These are phyloP conservation scores for Bradypus variegatus DNA, from an alignment of 2,797 vertebrate species.

Conservation along the genomic window DNA sequence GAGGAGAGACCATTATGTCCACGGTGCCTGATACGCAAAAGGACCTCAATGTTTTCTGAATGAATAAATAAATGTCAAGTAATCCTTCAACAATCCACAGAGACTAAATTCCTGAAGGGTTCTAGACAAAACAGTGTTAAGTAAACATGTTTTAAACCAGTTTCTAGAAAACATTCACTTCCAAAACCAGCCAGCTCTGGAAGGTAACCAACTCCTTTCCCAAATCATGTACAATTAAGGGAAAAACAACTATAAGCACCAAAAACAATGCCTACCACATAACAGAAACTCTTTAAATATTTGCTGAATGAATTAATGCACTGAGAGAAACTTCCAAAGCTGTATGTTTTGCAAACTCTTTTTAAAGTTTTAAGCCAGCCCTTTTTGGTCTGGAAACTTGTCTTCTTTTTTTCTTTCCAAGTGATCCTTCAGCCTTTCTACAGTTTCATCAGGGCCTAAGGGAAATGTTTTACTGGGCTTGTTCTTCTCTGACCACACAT, in stretches of 20 bases:
- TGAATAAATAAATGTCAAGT: neutral
- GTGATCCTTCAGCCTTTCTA: neutral
- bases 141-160: neutral
- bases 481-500: neutral
- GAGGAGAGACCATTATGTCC: neutral
- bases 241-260: neutral
- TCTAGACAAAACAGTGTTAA: neutral
- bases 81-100: slow-evolving; percentile 9
- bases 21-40: neutral
- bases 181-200: neutral
- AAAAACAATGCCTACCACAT: neutral
- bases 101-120: neutral
- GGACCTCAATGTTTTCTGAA: neutral
- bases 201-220: neutral
- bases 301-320: neutral
- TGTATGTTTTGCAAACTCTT: neutral
- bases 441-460: neutral
- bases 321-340: neutral
- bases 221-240: neutral
- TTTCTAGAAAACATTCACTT: neutral
- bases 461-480: neutral
- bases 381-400: neutral
- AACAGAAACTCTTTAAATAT: neutral
- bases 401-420: no score
- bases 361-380: neutral